Evolutionary conservation across 2,888 invertebrate species (phyloP).

Genomic region (Exephanes ischioxanthus): DNA sequence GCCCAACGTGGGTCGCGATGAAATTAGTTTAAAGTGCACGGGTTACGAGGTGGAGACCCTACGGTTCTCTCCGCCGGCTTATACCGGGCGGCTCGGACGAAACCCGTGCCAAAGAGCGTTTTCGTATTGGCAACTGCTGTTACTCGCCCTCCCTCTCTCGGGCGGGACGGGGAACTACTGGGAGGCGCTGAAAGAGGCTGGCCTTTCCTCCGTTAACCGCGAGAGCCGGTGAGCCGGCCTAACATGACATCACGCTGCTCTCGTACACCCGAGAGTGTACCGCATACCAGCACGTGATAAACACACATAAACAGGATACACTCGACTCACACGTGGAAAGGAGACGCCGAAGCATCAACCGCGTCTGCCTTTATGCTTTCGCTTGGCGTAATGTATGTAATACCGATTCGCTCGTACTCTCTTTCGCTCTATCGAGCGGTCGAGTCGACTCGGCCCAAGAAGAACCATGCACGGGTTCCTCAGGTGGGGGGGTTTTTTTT

Average conservation of each 20-base stretch:
- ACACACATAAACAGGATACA: constrained; percentile 31
- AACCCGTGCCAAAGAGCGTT: constrained; percentile 12
- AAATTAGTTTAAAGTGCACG: constrained; percentile 55
- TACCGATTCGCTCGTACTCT: constrained; percentile 16
- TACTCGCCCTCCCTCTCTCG: not conserved
- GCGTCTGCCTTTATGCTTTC: constrained; percentile 41
- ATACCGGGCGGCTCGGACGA: constrained; percentile 38
- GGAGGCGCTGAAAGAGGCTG: constrained; percentile 4
- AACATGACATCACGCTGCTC: constrained; percentile 44
- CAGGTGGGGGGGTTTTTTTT: constrained; percentile 49
- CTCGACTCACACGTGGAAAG: constrained; percentile 16
- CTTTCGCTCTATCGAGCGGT: not conserved
- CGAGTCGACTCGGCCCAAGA: constrained; percentile 3
- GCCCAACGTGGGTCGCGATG: constrained; percentile 37
- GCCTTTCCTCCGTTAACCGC: constrained; percentile 36
- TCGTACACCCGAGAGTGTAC: not conserved
- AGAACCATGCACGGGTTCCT: constrained; percentile 33
- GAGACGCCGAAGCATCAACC: not conserved
- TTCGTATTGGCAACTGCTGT: not conserved
- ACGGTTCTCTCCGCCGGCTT: constrained; percentile 13
- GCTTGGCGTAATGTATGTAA: constrained; percentile 14
- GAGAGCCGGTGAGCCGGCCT: constrained; percentile 31
- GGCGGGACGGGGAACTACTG: not conserved
- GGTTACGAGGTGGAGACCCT: constrained; percentile 18
- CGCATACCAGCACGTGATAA: constrained; percentile 45